These are phyloP conservation scores for Notothenia coriiceps DNA, from an alignment of 2,113 vertebrate species.

Conservation along the genomic window DNA sequence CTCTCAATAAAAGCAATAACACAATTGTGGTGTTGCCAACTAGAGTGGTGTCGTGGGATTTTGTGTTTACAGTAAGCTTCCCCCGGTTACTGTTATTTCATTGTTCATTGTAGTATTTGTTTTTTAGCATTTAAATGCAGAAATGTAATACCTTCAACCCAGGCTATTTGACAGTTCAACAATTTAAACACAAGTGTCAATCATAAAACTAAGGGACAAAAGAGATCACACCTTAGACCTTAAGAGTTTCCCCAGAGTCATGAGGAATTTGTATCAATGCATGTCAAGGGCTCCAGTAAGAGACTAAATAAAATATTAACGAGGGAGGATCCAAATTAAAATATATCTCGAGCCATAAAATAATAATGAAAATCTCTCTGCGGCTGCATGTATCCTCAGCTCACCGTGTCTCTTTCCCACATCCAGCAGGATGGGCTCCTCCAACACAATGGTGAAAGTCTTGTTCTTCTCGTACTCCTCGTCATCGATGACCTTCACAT, in stretches of 20 bases:
- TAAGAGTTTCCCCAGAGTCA: not conserved
- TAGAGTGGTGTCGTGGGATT: too few relatives aligned
- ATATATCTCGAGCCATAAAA: conserved; percentile 10
- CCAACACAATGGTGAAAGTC: conserved; percentile 86
- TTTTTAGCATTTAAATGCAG: too few relatives aligned
- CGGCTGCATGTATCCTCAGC: conserved; percentile 20
- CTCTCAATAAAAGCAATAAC: too few relatives aligned
- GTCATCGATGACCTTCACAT: conserved; percentile 89
- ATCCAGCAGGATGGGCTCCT: conserved; percentile 86
- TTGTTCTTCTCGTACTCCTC: conserved; percentile 92
- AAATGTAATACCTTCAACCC: not conserved
- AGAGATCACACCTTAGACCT: not conserved
- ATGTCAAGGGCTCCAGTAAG: conserved; percentile 1
- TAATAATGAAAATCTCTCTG: conserved; percentile 9
- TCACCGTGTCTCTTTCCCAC: conserved; percentile 86
- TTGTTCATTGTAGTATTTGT: too few relatives aligned
- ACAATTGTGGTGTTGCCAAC: too few relatives aligned
- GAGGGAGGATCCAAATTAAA: not conserved
- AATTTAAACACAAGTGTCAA: not conserved
- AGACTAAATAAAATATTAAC: conserved; percentile 31
- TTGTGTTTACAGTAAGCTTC: too few relatives aligned
- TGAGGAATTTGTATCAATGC: not conserved
- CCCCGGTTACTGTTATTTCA: too few relatives aligned
- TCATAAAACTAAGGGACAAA: not conserved
- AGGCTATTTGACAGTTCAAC: not conserved